A percentile compares a stretch with the other conserved stretches of the same genome.
These are phyloP conservation scores for Camptogramma bilineatum DNA, from an alignment of 2,888 invertebrate genomes.

Conservation along the genomic window DNA sequence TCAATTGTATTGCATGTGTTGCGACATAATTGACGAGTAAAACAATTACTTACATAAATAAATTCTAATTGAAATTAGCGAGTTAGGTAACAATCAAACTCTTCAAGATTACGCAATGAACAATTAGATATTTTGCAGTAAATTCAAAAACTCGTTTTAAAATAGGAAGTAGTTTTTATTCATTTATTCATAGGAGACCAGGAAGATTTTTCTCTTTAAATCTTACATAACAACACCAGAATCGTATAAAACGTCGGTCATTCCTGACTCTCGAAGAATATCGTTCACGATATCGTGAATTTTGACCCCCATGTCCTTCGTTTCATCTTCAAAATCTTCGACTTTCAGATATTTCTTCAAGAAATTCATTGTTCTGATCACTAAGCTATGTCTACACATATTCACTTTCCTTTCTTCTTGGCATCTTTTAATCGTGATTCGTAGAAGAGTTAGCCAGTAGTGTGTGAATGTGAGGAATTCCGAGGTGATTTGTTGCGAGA, in stretches of 20 bases:
- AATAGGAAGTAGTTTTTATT: neutral
- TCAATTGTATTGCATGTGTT: constrained; percentile 59
- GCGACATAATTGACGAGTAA: constrained; percentile 33
- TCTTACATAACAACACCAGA: constrained; percentile 8
- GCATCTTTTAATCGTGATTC: constrained; percentile 64
- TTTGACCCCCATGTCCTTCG: constrained; percentile 57
- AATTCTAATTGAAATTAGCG: neutral
- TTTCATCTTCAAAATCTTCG: constrained; percentile 51
- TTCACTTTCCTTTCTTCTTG: constrained; percentile 56
- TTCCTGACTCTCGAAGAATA: constrained; percentile 58
- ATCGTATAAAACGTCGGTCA: constrained; percentile 35
- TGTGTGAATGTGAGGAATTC: constrained; percentile 71
- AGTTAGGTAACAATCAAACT: neutral
- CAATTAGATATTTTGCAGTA: neutral
- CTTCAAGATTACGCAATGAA: neutral
- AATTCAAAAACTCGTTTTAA: neutral
- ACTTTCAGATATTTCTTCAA: constrained; percentile 61
- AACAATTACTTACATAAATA: neutral
- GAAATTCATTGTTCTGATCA: constrained; percentile 63
- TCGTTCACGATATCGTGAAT: constrained; percentile 59
- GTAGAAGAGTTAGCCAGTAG: constrained; percentile 71
- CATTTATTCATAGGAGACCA: neutral
- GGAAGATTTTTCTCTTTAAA: neutral
- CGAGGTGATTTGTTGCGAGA: constrained; percentile 64
- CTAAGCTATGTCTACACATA: constrained; percentile 64